Evolutionary conservation across 2,797 vertebrate genomes (phyloP).

Genomic region (Allobates femoralis): DNA sequence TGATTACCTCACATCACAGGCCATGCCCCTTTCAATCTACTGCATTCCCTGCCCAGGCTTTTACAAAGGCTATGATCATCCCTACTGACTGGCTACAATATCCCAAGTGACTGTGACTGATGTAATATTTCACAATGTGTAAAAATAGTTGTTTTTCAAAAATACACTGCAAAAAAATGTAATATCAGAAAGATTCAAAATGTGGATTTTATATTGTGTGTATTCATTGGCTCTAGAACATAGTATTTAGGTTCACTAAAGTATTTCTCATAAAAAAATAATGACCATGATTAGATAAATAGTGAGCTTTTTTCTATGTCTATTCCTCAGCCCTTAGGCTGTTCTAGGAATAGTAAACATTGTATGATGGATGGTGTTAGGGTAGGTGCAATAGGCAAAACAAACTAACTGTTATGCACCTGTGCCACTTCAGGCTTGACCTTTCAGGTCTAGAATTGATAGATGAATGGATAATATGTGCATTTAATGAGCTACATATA

Average conservation of each 20-base stretch:
- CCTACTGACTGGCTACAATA: no score
- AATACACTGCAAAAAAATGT: background rate
- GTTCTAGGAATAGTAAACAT: constrained; percentile 42
- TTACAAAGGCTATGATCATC: no score
- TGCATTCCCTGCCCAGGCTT: no score
- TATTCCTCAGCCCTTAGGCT: constrained; percentile 28
- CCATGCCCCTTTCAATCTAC: no score
- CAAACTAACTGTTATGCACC: constrained; percentile 51
- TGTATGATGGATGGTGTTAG: constrained; percentile 57
- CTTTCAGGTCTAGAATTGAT: constrained; percentile 23
- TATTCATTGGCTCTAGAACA: no score
- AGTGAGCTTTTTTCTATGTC: background rate
- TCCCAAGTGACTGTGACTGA: no score
- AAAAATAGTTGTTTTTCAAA: no score
- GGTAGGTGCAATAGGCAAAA: constrained; percentile 55
- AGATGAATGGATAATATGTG: background rate
- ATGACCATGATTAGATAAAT: background rate
- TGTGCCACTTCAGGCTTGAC: constrained; percentile 48
- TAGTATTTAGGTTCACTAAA: background rate
- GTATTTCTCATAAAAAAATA: background rate
- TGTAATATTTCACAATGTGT: no score
- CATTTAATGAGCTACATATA: background rate
- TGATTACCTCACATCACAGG: no score
- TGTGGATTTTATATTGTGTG: background rate
- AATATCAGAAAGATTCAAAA: background rate